Base-by-base conservation (phyloP, 2,113 vertebrate species). In the Tauraco erythrolophus region DNA sequence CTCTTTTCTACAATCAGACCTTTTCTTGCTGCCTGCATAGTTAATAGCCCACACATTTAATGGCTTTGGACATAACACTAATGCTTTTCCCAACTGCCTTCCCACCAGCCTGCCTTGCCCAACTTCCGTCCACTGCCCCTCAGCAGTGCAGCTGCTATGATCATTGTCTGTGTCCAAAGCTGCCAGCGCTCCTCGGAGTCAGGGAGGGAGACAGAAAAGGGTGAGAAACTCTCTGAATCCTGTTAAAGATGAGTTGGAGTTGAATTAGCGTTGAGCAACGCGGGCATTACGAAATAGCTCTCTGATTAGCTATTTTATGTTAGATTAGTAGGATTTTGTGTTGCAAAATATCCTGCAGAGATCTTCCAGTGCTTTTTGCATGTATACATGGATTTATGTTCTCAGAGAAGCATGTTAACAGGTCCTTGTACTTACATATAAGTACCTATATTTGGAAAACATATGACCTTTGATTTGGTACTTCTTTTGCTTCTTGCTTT, bases 101-200 rank as follows among this genome's bases (percentile, higher is more conserved):
- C 43, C 43, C 78, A 14, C 31, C 71, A 37, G 2, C 22, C 23
- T 7, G 5, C 3, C 2, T 6, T 78, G 51, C 51, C 37, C 48
- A 72, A 1, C 14, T 57, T 53, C 18, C 21, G 61, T 18, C 33
- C 19, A 33, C 25, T 39, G 13, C 3, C 9, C 37, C 8, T 56
- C 0, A 0, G 23, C 19, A n/a, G 22, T 15, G 27, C 24, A 69
- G 24, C 62, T 88, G 27, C 62, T 80, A 5, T 7, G 21, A 33
- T 30, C 12, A 0, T 33, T 64, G 17, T 27, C 6, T 6, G 19
- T 70, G 60, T 28, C 60, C 37, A 75, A 77, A 70, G 18, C 8
- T 35, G 45, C 43, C 64, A 70, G 21, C 0, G 1, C 23, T 50
- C 27, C 24, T 2, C 4, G 1, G 19, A 84, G 9, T 54, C 41